phyloP scores from a whole-genome alignment of 2,797 vertebrate species.

The Epinephelus awoara region DNA sequence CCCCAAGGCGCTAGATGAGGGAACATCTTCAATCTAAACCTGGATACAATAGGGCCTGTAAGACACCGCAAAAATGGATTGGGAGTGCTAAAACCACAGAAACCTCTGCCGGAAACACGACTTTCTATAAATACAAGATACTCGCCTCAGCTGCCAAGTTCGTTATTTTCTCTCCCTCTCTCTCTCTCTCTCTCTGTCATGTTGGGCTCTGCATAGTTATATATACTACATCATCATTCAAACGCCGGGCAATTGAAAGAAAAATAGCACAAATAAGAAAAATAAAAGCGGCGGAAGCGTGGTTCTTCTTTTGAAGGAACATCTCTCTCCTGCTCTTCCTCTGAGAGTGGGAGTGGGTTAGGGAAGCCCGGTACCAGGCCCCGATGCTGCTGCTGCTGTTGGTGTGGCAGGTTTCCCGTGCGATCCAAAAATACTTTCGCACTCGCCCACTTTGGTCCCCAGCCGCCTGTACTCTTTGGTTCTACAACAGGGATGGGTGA shows the following conservation, averaged over 20 bases:
- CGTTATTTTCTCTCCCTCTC: conserved; percentile 69
- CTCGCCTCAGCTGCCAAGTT: conserved; percentile 86
- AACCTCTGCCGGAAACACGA: conserved; percentile 90
- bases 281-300: conserved; percentile 82
- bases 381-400: conserved; percentile 80
- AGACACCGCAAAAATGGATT: conserved; percentile 87
- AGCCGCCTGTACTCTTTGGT: conserved; percentile 83
- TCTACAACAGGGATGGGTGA: conserved; percentile 83
- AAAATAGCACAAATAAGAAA: conserved; percentile 74
- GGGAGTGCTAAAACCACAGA: conserved; percentile 84
- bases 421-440: conserved; percentile 88
- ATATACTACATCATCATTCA: conserved; percentile 79
- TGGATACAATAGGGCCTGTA: conserved; percentile 84
- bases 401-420: conserved; percentile 88
- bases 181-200: conserved; percentile 70
- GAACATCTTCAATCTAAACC: conserved; percentile 86
- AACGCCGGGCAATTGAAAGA: conserved; percentile 75
- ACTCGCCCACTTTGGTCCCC: conserved; percentile 89
- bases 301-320: conserved; percentile 83
- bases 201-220: conserved; percentile 81
- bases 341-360: conserved; percentile 88
- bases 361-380: conserved; percentile 89
- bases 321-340: conserved; percentile 80
- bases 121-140: conserved; percentile 88
- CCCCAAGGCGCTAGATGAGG: conserved; percentile 84